These are phyloP conservation scores for Drosophila simulans DNA, from an alignment of 1,140 invertebrate species.

Conservation along the genomic window DNA sequence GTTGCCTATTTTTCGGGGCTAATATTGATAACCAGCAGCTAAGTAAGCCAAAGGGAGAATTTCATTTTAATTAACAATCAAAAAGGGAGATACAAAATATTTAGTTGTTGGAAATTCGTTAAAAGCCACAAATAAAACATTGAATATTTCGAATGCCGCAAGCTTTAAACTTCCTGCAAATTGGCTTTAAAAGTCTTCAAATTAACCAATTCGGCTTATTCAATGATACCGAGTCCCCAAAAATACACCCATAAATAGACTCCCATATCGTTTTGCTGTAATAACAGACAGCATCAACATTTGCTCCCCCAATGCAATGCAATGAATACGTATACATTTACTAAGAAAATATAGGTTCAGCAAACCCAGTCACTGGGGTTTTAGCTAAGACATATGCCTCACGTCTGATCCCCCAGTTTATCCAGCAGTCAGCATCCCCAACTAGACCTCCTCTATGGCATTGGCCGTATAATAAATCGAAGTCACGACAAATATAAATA, in stretches of 20 bases:
- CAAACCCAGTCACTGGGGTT: constrained; percentile 1
- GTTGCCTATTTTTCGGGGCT: background rate
- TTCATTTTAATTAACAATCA: background rate
- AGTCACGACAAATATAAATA: constrained; percentile 82
- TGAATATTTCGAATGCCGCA: background rate
- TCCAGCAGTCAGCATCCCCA: constrained; percentile 10
- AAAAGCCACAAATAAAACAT: background rate
- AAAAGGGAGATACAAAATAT: background rate
- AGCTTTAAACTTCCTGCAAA: constrained; percentile 1
- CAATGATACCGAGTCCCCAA: constrained; percentile 8
- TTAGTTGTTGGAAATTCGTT: background rate
- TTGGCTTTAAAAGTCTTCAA: constrained; percentile 14
- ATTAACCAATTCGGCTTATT: constrained; percentile 18
- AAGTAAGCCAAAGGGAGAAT: background rate
- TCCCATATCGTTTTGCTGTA: constrained; percentile 9
- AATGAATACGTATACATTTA: constrained; percentile 26
- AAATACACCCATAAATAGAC: constrained; percentile 1
- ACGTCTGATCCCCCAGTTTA: constrained; percentile 43
- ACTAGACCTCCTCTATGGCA: constrained; percentile 39
- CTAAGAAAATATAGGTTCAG: constrained; percentile 34
- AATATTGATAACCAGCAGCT: background rate
- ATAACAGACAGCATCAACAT: constrained; percentile 41
- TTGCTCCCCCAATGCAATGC: constrained; percentile 11
- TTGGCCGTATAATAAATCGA: constrained; percentile 73
- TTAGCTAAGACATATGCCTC: constrained; percentile 34